Conservation (phyloP, 2,113 vertebrate species). For the Ammodytes marinus region DNA sequence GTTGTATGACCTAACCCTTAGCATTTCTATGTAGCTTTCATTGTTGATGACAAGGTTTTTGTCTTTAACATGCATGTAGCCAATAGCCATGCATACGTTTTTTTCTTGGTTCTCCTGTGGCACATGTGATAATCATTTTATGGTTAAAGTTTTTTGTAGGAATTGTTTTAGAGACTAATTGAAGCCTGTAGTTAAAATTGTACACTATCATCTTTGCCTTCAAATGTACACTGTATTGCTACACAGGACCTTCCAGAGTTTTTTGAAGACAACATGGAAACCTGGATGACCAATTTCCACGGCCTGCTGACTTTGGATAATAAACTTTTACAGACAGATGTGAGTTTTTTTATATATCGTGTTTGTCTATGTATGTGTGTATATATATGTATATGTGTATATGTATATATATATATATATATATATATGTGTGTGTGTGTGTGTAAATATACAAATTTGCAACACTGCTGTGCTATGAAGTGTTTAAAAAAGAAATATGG, state of each 20-base stretch:
- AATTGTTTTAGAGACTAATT: background rate
- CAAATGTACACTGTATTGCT: background rate
- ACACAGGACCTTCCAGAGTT: conserved; percentile 97
- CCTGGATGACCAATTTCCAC: conserved; percentile 99
- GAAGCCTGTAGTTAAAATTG: no score
- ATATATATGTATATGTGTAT: no score
- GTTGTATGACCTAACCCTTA: background rate
- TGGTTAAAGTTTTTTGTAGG: background rate
- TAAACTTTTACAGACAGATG: conserved; percentile 97
- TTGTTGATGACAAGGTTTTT: background rate
- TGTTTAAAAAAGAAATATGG: background rate
- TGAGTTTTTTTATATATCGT: conserved; percentile 79
- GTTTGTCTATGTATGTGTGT: no score
- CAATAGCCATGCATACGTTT: background rate
- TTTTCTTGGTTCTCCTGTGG: background rate
- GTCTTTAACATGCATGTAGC: background rate
- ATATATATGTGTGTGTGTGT: no score
- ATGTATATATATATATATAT: no score
- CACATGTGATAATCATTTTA: background rate
- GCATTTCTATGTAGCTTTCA: background rate
- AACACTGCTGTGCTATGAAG: background rate
- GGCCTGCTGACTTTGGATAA: conserved; percentile 97
- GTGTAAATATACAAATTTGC: background rate
- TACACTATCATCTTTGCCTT: background rate
- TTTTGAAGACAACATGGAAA: conserved; percentile 99